phyloP scores from a whole-genome alignment of 2,113 vertebrate genomes.

The Equus przewalskii region DNA sequence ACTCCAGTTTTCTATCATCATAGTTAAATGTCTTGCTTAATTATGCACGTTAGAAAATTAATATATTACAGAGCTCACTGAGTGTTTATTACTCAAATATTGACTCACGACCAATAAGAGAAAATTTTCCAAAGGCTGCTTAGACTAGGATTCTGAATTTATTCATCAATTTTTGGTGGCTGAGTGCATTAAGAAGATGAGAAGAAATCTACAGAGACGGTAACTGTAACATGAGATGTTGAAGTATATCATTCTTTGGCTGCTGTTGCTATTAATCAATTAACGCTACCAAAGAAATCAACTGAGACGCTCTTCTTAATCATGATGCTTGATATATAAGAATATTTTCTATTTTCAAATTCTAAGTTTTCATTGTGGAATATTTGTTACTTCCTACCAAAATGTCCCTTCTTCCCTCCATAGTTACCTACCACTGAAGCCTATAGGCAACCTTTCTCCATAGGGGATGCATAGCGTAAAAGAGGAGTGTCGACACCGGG shows the following conservation, averaged over 20 bases:
- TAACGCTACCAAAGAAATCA: background rate
- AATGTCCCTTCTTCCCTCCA: background rate
- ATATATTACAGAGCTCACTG: background rate
- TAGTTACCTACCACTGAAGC: background rate
- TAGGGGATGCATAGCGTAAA: background rate
- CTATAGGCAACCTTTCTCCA: background rate
- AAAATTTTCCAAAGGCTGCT: background rate
- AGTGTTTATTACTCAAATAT: background rate
- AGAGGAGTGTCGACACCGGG: background rate
- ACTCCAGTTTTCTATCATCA: background rate
- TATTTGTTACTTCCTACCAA: background rate
- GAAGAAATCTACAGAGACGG: background rate
- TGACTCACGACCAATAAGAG: background rate
- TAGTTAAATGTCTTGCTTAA: background rate
- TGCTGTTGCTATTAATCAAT: background rate
- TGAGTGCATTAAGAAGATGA: background rate
- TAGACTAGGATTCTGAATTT: background rate
- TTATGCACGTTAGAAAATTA: background rate
- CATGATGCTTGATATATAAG: background rate
- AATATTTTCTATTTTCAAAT: slow-evolving; percentile 5
- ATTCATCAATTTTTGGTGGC: background rate
- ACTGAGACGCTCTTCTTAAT: background rate
- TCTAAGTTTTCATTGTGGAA: background rate
- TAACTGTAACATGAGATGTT: background rate
- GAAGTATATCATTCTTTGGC: background rate